Evolutionary conservation across 2,113 vertebrate genomes (phyloP), one percentile per base, ranked within the genome.

Genomic region (Onychorhynchus coronatus): DNA sequence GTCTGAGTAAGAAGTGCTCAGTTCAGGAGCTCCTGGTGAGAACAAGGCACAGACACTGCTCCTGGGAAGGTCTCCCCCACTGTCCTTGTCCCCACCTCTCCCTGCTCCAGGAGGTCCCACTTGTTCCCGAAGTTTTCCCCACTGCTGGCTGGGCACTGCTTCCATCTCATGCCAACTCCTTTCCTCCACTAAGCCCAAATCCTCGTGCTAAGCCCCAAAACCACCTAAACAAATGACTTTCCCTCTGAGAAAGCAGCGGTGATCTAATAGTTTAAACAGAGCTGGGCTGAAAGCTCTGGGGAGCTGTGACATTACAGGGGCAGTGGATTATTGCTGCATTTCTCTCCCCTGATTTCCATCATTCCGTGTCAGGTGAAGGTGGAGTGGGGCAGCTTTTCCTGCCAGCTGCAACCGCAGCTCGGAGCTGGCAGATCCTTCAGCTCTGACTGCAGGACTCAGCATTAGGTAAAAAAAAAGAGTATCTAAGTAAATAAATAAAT

Each of bases 371-470:
- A 94, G 83, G 88, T 81, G 68, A 91, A 88, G 5, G 28, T 2
- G 11, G 22, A 70, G 37, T 31, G 31, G 53, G 63, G 28, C 55
- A 94, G 88, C 72, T 84, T 65, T 66, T 73, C 65, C 52, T 80
- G 82, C 63, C 95, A 92, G 92, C 82, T 70, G 63, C 52, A 63
- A 67, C 33, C 15, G 70, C 58, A 50, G 74, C 85, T 58, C 16
- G 3, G 35, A 58, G 88, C 75, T 90, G 85, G 88, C 84, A 91
- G 18, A 33, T 17, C 35, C 35, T 81, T 72, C 70, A 83, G 77
- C 71, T 85, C 62, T n/a, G 58, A 49, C 53, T 88, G 90, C 82
- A 86, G 16, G 79, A 93, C 55, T 83, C 93, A 95, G 88, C 88
- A 92, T 61, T 23, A 93, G 79, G 76, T 88, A 92, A 87, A 95